Conservation (phyloP, 2,888 invertebrate species). For the Lycophotia porphyrea region DNA sequence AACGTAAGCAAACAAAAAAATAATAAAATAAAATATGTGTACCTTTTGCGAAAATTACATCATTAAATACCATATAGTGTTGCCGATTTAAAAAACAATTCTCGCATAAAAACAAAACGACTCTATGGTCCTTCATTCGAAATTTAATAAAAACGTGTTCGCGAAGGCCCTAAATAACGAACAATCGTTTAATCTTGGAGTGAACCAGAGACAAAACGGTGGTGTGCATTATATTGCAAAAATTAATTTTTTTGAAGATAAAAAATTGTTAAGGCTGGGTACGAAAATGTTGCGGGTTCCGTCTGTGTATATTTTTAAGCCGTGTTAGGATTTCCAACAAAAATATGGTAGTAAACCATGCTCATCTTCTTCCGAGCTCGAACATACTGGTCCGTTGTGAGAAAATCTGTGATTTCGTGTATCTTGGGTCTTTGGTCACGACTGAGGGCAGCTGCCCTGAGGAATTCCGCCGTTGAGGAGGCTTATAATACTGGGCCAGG, state of each 20-base stretch:
- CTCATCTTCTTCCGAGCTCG: no score
- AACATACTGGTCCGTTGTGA: no score
- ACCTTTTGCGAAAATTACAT: slow-evolving; percentile 57
- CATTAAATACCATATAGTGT: slow-evolving; percentile 56
- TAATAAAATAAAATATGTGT: slow-evolving; percentile 35
- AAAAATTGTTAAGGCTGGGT: slow-evolving; percentile 45
- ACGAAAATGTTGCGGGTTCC: slow-evolving; percentile 36
- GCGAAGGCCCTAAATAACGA: slow-evolving; percentile 57
- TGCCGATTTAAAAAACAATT: slow-evolving; percentile 52
- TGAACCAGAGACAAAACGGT: slow-evolving; percentile 70
- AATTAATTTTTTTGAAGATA: slow-evolving; percentile 77
- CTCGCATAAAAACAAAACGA: slow-evolving; percentile 48
- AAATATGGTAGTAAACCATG: no score
- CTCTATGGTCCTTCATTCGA: slow-evolving; percentile 51
- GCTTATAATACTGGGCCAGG: no score
- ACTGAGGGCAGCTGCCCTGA: no score
- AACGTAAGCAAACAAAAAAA: slow-evolving; percentile 25
- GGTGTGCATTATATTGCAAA: slow-evolving; percentile 72
- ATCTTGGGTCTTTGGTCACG: no score
- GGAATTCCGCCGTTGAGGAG: no score
- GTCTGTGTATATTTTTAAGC: not conserved
- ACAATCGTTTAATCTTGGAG: slow-evolving; percentile 78
- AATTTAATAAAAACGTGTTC: slow-evolving; percentile 66
- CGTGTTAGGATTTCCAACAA: not conserved
- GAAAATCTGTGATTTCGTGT: no score